These are phyloP conservation scores for Zaprionus capensis DNA, from an alignment of 1,140 invertebrate species.

Conservation along the genomic window DNA sequence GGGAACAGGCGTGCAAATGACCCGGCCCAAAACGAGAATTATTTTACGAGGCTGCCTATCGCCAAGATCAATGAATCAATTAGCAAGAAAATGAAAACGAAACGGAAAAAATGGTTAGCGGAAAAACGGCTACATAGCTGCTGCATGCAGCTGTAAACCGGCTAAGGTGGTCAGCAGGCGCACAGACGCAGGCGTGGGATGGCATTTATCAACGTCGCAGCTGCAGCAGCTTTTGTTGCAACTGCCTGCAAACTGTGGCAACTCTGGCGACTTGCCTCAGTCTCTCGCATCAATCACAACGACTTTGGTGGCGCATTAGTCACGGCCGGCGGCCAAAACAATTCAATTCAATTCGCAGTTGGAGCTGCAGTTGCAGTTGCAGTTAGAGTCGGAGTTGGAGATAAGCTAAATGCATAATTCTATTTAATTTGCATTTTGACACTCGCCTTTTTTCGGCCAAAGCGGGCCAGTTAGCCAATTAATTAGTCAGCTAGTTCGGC, in stretches of 20 bases:
- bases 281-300: slow-evolving; percentile 69
- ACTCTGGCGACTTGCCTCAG: slow-evolving; percentile 26
- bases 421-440: slow-evolving; percentile 79
- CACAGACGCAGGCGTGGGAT: slow-evolving; percentile 68
- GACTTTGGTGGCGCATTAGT: slow-evolving; percentile 79
- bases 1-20: slow-evolving; percentile 66
- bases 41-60: slow-evolving; percentile 73
- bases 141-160: slow-evolving; percentile 8
- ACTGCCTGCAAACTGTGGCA: slow-evolving; percentile 12
- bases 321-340: slow-evolving; percentile 72
- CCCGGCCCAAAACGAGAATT: slow-evolving; percentile 60
- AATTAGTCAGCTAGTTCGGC: background rate
- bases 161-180: background rate
- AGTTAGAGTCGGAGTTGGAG: slow-evolving; percentile 24
- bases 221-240: slow-evolving; percentile 42
- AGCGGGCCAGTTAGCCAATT: background rate
- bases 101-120: slow-evolving; percentile 71
- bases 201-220: slow-evolving; percentile 72
- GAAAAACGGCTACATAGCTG: slow-evolving; percentile 6
- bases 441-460: slow-evolving; percentile 53
- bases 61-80: slow-evolving; percentile 82
- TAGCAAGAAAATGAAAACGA: slow-evolving; percentile 57
- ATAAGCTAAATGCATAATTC: slow-evolving; percentile 78
- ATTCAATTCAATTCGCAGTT: slow-evolving; percentile 75
- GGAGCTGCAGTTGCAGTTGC: slow-evolving; percentile 1